Evolutionary conservation across 2,113 vertebrate genomes (phyloP).

Genomic region (Ariopsis seemanni): DNA sequence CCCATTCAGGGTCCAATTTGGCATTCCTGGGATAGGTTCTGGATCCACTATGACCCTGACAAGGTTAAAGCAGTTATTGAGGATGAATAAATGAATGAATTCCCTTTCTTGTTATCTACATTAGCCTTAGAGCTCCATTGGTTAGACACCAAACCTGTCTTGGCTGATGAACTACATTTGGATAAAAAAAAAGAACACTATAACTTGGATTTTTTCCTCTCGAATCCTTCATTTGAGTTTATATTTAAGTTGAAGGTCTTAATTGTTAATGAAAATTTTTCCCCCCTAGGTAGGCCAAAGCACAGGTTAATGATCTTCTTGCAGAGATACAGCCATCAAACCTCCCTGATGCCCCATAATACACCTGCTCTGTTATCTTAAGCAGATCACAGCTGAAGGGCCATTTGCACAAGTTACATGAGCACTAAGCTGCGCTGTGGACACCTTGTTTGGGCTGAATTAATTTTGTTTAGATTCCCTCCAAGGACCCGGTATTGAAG

Average conservation of each 20-base stretch:
- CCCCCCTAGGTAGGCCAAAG: not conserved
- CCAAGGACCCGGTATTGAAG: slow-evolving; percentile 46
- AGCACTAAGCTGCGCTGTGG: slow-evolving; percentile 8
- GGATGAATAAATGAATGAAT: not conserved
- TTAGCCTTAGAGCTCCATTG: not conserved
- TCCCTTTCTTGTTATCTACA: not conserved
- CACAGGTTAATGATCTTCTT: slow-evolving; percentile 30
- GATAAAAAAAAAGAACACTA: not conserved
- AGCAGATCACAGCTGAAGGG: slow-evolving; percentile 34
- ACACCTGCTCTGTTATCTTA: slow-evolving; percentile 23
- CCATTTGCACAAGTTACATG: slow-evolving; percentile 14
- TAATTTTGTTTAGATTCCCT: slow-evolving; percentile 51
- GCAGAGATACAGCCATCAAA: slow-evolving; percentile 3
- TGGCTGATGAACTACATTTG: not conserved
- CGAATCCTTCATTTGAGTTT: not conserved
- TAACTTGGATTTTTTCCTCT: not conserved
- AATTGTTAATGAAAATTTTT: slow-evolving; percentile 2
- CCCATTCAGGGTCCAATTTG: not conserved
- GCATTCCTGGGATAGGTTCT: not conserved
- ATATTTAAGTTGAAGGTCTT: not conserved
- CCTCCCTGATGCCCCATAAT: not conserved
- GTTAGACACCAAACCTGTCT: not conserved
- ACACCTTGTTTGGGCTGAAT: slow-evolving; percentile 46
- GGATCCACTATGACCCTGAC: not conserved
- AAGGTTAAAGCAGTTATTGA: not conserved